Evolutionary conservation across 2,888 invertebrate genomes (phyloP), one percentile per base, ranked within the genome.

Genomic region (Achlya flavicornis): DNA sequence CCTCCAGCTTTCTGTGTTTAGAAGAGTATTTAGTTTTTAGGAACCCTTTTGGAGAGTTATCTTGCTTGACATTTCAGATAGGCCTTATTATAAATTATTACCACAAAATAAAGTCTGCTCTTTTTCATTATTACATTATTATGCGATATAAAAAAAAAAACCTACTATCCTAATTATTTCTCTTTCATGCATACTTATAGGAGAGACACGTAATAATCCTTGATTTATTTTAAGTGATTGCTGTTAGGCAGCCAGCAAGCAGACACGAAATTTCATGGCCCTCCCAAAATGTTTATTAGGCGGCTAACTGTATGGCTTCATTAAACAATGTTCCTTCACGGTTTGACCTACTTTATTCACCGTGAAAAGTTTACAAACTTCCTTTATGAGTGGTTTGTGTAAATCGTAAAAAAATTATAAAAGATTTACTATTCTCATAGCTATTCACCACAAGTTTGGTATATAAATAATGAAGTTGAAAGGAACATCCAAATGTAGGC

Each of bases 291-390:
- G 79, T 86, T 86, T 85, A 86, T 76, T 70, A 69, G 70, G 75
- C 63, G 75, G 78, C 71, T 65, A 66, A 72, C 67, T 74, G 74
- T 48, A 48, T 71, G 72, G 80, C 79, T 75, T 76, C 77, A 71
- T 81, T 76, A 75, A 77, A 81, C 76, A 77, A 72, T 80, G 41
- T 77, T 84, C 74, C 75, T 77, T n/a, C 46, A 79, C 78, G 71
- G 71, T 74, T 66, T 85, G 88, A 85, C 90, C 90, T 68, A 87
- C 73, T 82, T 89, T 80, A 78, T 74, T 73, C 71, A 78, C 72
- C 76, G 76, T 75, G 80, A 77, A 59, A 41, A 78, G 80, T 81
- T 83, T 81, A 81, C 74, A 72, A 70, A 70, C 62, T 76, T 69
- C 70, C 68, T 78, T 74, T 73, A 74, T 70, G 66, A 76, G 73